phyloP scores from a whole-genome alignment of 2,113 vertebrate genomes.

The Sialia sialis region DNA sequence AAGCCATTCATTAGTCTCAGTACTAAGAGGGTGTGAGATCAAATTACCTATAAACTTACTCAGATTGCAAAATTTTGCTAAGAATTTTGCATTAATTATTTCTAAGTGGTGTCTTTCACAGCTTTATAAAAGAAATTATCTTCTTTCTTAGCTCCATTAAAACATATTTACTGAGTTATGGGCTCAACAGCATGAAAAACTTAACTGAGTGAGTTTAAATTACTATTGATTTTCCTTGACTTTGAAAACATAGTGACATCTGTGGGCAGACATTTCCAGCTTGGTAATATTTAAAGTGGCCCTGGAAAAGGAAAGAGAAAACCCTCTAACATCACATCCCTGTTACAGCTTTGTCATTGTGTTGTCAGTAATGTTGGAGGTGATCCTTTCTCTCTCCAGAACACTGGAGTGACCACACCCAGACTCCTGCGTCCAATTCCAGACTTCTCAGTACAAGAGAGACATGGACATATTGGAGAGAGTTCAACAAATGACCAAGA shows the following conservation, averaged over 20 bases:
- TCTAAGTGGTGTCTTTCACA: not conserved
- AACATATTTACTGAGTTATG: not conserved
- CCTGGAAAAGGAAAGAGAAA: not conserved
- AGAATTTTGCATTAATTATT: not conserved
- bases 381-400: not conserved
- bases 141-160: not conserved
- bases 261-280: not conserved
- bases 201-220: not conserved
- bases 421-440: not conserved
- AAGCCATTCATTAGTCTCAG: not conserved
- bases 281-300: not conserved
- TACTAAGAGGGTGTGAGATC: not conserved
- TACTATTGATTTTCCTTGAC: not conserved
- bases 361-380: not conserved
- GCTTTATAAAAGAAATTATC: not conserved
- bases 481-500: not conserved
- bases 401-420: not conserved
- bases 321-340: not conserved
- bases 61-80: not conserved
- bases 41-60: not conserved
- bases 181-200: not conserved
- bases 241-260: not conserved
- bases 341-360: not conserved
- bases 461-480: not conserved
- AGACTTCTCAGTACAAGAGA: not conserved